Conservation (phyloP, 2,113 vertebrate genomes). For the Ailurus styani region DNA sequence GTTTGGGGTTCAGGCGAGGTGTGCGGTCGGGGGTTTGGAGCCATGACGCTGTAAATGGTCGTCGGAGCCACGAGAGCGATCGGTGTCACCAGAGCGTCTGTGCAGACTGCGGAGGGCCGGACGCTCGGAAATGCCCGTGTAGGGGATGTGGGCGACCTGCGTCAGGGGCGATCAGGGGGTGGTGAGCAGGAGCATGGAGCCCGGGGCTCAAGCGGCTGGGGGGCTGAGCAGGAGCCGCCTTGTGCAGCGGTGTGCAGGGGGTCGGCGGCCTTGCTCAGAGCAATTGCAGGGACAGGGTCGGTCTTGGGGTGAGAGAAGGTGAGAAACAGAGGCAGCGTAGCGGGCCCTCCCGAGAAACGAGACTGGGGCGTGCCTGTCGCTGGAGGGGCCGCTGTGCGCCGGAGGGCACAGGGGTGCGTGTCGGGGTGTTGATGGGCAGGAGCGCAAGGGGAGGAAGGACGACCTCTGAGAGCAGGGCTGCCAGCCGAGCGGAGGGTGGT, state of each 20-base stretch:
- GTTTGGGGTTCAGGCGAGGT: neutral
- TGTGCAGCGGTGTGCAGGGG: rapidly evolving
- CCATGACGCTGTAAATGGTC: neutral
- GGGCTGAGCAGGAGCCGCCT: rapidly evolving
- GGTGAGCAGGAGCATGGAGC: rapidly evolving
- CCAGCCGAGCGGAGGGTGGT: too few species aligned
- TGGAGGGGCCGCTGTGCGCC: neutral
- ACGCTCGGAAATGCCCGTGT: rapidly evolving
- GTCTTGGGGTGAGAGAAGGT: too few species aligned
- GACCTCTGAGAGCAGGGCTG: neutral
- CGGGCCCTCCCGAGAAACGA: rapidly evolving
- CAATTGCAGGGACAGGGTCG: rapidly evolving
- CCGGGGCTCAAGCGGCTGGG: rapidly evolving
- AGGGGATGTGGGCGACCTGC: rapidly evolving
- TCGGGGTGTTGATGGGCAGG: neutral
- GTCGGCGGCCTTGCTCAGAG: rapidly evolving
- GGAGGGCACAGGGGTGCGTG: neutral
- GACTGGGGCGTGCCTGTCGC: neutral
- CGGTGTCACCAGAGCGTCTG: rapidly evolving
- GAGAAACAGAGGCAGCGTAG: neutral
- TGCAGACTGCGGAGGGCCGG: too few species aligned
- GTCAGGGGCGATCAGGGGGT: rapidly evolving
- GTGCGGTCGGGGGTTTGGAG: rapidly evolving
- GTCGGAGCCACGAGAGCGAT: neutral
- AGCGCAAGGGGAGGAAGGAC: neutral